These are phyloP conservation scores for Caenorhabditis virilis DNA, from an alignment of 2,888 invertebrate genomes.

Conservation along the genomic window DNA sequence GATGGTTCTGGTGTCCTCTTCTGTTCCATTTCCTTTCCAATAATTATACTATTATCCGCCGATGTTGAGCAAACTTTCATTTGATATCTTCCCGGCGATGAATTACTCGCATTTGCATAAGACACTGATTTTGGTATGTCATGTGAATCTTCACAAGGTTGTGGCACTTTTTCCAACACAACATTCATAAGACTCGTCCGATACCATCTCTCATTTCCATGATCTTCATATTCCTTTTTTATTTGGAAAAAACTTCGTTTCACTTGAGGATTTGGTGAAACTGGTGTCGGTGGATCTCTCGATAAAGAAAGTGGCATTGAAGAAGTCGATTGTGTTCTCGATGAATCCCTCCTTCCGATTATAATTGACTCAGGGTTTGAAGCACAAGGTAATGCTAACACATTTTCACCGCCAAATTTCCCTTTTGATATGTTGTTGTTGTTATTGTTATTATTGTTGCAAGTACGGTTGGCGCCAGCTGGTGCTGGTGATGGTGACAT, in stretches of 20 bases:
- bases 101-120: conserved; percentile 7
- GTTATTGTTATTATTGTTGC: conserved; percentile 6
- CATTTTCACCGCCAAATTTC: background rate
- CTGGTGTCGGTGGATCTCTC: conserved; percentile 10
- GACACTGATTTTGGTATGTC: conserved; percentile 10
- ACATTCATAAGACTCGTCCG: conserved; percentile 22
- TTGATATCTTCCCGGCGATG: conserved; percentile 1
- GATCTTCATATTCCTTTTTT: conserved; percentile 22
- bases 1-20: background rate
- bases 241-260: conserved; percentile 21
- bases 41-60: conserved; percentile 6
- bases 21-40: too few species aligned
- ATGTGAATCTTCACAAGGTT: background rate
- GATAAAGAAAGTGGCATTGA: conserved; percentile 16
- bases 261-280: conserved; percentile 17
- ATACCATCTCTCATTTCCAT: conserved; percentile 27
- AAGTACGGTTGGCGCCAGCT: too few species aligned
- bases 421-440: conserved; percentile 16
- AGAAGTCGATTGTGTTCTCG: conserved; percentile 23
- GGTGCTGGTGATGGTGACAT: too few species aligned
- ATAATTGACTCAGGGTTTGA: background rate
- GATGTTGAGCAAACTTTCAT: conserved; percentile 1
- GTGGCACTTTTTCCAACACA: conserved; percentile 14
- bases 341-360: conserved; percentile 1
- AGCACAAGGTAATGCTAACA: conserved; percentile 3